Evolutionary conservation across 2,113 vertebrate genomes (phyloP), one percentile per base, ranked within the genome.

Genomic region (Prochilodus magdalenae): DNA sequence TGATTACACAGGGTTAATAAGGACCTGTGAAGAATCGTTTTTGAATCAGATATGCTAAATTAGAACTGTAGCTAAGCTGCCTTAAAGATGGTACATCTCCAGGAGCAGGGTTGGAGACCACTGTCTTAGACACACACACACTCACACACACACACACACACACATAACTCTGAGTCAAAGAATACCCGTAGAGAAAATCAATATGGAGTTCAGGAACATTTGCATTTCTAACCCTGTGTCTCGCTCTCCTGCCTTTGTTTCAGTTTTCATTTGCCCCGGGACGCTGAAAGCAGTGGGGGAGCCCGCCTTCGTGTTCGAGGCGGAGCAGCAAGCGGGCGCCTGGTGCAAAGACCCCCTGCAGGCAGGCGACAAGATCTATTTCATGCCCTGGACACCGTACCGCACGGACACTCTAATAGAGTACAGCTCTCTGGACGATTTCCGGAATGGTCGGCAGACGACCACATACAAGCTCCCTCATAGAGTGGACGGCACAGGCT

Each of bases 181-280:
- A 75, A 82, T 62, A 70, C 26, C 44, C 70, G 59, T 72, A 51
- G 27, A 80, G 74, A 55, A 57, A 15, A 62, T 74, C 30, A 57
- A 80, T 55, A 22, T 5, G 6, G 16, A 33, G 22, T 70, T 26
- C 11, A 79, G 33, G 69, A 20, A 27, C 40, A 57, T 36, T 77
- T 76, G n/a, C 20, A 22, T 77, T 62, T 79, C 75, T 82, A 60
- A 82, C 66, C 78, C 36, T 44, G 4, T 1, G 13, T 86, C 83
- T 86, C 67, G 60, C 79, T 89, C 78, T 87, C 83, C 82, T 87
- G 83, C 85, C 94, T 94, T 91, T 92, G 92, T 92, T 75, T 92
- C 94, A 99, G 98, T 99, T 93, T 99, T 99, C 96, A 97, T 99
- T 93, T 99, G 98, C 90, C 98, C 98, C 14, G 98, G 98, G 91